Conservation (phyloP, 2,797 vertebrate species). For the Serranus cabrilla region DNA sequence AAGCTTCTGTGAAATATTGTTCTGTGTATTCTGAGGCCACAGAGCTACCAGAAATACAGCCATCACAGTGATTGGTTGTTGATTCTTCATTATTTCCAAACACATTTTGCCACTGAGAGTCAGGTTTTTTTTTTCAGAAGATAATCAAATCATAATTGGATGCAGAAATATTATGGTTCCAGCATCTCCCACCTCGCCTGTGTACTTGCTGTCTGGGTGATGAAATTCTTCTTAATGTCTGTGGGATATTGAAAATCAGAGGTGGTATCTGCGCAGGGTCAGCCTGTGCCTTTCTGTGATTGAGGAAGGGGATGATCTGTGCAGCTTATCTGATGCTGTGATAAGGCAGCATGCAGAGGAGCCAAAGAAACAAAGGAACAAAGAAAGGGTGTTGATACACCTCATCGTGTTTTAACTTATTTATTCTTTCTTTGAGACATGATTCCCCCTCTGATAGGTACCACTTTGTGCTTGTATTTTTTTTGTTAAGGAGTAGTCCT, state of each 20-base stretch:
- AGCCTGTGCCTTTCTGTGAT: slow-evolving; percentile 73
- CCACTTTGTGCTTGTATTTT: slow-evolving; percentile 8
- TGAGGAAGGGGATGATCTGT: slow-evolving; percentile 61
- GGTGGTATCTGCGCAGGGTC: slow-evolving; percentile 61
- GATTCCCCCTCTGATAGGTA: background rate
- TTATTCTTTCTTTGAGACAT: background rate
- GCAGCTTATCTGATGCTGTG: slow-evolving; percentile 42
- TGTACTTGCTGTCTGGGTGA: slow-evolving; percentile 41
- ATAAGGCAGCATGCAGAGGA: slow-evolving; percentile 23
- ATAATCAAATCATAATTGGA: slow-evolving; percentile 55
- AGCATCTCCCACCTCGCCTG: slow-evolving; percentile 28
- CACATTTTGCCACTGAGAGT: slow-evolving; percentile 20
- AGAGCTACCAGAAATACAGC: slow-evolving; percentile 28
- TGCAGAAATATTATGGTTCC: slow-evolving; percentile 40
- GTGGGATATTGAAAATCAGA: slow-evolving; percentile 74
- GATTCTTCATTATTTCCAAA: slow-evolving; percentile 54
- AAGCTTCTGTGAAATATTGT: slow-evolving; percentile 32
- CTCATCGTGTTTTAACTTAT: background rate
- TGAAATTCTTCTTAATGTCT: slow-evolving; percentile 70
- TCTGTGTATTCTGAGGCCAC: slow-evolving; percentile 46
- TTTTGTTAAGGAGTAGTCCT: background rate
- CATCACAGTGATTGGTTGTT: slow-evolving; percentile 26
- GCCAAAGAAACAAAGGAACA: slow-evolving; percentile 13
- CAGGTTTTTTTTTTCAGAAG: background rate
- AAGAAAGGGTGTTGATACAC: background rate